Percentiles rank a stretch among this genome's conserved stretches.
phyloP scores from a whole-genome alignment of 2,797 vertebrate species.

The Gymnopithys bicolor region DNA sequence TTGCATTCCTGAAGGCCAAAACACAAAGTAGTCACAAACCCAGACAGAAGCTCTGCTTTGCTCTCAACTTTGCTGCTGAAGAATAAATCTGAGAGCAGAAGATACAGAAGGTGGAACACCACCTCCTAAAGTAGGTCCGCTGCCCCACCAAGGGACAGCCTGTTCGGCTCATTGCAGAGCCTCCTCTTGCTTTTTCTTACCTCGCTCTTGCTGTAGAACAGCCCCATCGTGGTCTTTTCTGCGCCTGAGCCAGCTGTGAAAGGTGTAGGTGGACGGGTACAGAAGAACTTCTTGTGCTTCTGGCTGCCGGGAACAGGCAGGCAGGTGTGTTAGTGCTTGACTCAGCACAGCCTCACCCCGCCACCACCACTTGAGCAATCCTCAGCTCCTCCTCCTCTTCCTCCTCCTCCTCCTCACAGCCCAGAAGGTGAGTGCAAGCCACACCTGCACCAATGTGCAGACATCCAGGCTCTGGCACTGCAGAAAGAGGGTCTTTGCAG shows the following conservation, averaged over 20 bases:
- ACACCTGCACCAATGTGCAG: rapidly evolving
- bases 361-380: constrained; percentile 38
- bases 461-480: neutral
- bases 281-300: neutral
- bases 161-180: neutral
- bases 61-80: neutral
- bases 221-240: neutral
- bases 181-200: constrained; percentile 18
- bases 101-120: neutral
- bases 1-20: neutral
- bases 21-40: neutral
- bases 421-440: rapidly evolving
- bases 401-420: neutral
- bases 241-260: neutral
- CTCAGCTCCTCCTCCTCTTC: constrained; percentile 10
- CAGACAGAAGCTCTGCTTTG: neutral
- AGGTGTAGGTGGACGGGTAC: rapidly evolving
- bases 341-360: constrained; percentile 62
- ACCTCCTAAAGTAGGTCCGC: neutral
- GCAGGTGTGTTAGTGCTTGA: constrained; percentile 69
- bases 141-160: neutral
- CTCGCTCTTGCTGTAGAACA: constrained; percentile 61
- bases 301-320: constrained; percentile 20
- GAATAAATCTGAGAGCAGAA: neutral
- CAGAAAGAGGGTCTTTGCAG: neutral